Evolutionary conservation across 2,113 vertebrate genomes (phyloP), one percentile per base, ranked within the genome.

Genomic region (Australoheros scitulus): DNA sequence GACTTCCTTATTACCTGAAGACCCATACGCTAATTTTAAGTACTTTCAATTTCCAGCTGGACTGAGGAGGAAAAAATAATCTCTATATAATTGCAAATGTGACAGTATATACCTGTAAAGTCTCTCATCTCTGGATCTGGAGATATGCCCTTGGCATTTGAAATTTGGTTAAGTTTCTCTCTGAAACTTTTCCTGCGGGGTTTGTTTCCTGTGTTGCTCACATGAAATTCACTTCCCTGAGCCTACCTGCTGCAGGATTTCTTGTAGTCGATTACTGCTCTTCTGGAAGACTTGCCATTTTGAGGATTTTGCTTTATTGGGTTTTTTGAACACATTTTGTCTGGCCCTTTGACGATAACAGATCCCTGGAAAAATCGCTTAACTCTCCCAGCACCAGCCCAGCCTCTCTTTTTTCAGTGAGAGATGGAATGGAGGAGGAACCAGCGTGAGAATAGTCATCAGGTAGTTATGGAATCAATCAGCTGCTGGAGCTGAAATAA

Each of bases 391-490:
- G 52, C 17, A 32, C 68, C 55, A 11, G 56, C 43, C 22, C 8
- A 26, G 77, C 29, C 63, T 20, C 58, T 56, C 57, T 56, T 32
- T 61, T 61, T 55, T 47, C 41, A 0, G 29, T 29, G 36, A 85
- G 63, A 82, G 65, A 88, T 80, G 36, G 50, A 72, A 68, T 41
- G 81, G 34, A 52, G 83, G 84, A 86, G 59, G 24, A 88, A 87
- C 77, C 5, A 22, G 32, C 41, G 55, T 65, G 64, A 70, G 70
- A 81, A 80, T 57, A 81, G 78, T 79, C 77, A 80, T 87, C 84
- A 87, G 82, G 74, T 88, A 58, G 89, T 90, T 81, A 84, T 83
- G 70, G 84, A 81, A 79, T 86, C 84, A 59, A 88, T 91, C 82
- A 90, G 77, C 50, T 61, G 8, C 59, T 79, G 60, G 13, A 87